Conservation (phyloP, 2,113 vertebrate genomes). For the Zosterops hypoxanthus region DNA sequence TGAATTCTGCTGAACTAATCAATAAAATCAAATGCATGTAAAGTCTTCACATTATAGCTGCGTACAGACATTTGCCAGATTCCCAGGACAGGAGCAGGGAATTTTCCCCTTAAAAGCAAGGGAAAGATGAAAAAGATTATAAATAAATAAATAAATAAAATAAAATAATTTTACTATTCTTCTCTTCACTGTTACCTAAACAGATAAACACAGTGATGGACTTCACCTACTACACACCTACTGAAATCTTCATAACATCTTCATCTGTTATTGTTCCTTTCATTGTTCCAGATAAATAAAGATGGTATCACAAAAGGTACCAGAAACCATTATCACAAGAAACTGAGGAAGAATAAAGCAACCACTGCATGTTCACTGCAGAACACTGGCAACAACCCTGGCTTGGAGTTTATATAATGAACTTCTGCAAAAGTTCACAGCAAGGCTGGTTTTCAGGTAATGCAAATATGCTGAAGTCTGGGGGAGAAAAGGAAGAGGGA, state of each 20-base stretch:
- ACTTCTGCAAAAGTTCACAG: conserved; percentile 13
- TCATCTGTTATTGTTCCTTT: neutral
- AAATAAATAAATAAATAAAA: neutral
- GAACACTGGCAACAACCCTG: neutral
- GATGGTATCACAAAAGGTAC: neutral
- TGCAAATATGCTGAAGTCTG: neutral
- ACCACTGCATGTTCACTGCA: neutral
- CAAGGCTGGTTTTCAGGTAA: conserved; percentile 5
- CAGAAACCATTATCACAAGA: neutral
- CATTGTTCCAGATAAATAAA: neutral
- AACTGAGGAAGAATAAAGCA: conserved; percentile 5
- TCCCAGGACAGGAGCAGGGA: neutral
- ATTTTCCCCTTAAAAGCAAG: neutral
- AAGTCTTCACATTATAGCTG: neutral
- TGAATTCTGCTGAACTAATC: neutral
- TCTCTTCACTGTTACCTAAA: neutral
- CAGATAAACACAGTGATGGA: neutral
- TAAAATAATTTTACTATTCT: neutral
- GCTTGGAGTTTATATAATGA: neutral
- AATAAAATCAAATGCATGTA: neutral
- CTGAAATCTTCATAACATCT: neutral
- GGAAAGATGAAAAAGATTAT: neutral
- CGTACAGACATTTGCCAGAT: neutral
- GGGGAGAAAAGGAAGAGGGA: neutral
- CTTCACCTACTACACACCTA: neutral